These are phyloP conservation scores for Ammodramus savannarum DNA, from an alignment of 2,113 vertebrate genomes.

Conservation along the genomic window DNA sequence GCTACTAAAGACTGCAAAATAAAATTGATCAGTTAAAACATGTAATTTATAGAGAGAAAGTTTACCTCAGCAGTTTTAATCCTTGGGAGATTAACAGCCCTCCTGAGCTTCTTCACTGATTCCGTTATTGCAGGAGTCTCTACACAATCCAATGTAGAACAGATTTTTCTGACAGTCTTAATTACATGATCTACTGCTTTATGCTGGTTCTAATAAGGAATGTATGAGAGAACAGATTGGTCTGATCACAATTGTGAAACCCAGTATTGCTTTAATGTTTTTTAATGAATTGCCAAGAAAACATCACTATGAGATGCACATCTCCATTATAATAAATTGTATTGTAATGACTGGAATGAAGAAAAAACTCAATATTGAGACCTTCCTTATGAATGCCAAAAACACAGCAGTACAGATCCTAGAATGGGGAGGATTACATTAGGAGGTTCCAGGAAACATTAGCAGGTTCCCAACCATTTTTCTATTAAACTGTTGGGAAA, in stretches of 20 bases:
- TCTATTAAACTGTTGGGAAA: neutral
- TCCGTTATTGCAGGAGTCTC: slow-evolving; percentile 87
- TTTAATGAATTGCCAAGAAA: neutral
- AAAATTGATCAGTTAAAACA: neutral
- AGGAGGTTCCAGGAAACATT: neutral
- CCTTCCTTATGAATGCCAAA: neutral
- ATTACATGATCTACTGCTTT: slow-evolving; percentile 86
- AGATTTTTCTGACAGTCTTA: slow-evolving; percentile 90
- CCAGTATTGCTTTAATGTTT: neutral
- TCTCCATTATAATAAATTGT: neutral
- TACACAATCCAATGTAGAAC: slow-evolving; percentile 87
- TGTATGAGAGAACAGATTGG: neutral
- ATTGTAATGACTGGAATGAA: neutral
- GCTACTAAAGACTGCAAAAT: neutral
- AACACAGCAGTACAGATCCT: neutral
- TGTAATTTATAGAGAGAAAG: neutral
- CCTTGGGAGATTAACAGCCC: slow-evolving; percentile 85
- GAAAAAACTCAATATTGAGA: neutral
- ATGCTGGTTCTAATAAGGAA: slow-evolving; percentile 79
- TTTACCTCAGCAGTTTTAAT: slow-evolving; percentile 83
- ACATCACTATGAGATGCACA: neutral
- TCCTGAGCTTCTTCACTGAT: slow-evolving; percentile 85
- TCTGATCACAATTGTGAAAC: neutral
- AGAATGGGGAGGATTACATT: neutral
- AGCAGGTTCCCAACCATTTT: neutral